These are phyloP conservation scores for Nysson spinosus DNA, from an alignment of 2,888 invertebrate genomes.

Conservation along the genomic window DNA sequence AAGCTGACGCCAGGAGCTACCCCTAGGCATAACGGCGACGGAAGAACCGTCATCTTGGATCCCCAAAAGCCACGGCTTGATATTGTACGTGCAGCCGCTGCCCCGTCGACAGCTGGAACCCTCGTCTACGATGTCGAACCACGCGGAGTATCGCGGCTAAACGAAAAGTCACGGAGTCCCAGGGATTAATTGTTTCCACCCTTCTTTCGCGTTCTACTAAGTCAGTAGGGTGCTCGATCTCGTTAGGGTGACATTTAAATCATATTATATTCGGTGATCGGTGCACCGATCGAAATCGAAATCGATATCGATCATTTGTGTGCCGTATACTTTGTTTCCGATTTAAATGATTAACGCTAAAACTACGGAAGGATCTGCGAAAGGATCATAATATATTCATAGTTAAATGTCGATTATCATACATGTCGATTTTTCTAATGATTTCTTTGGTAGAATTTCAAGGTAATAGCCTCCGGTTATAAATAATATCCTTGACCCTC, in stretches of 20 bases:
- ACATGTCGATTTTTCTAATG: too few relatives aligned
- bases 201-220: constrained; percentile 21
- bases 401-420: too few relatives aligned
- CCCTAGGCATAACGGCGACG: constrained; percentile 44
- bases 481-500: too few relatives aligned
- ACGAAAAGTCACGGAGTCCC: constrained; percentile 61
- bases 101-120: constrained; percentile 70
- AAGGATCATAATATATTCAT: too few relatives aligned
- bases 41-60: constrained; percentile 58
- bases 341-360: too few relatives aligned
- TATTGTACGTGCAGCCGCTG: constrained; percentile 73
- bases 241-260: constrained; percentile 61
- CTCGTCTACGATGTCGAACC: constrained; percentile 23
- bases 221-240: constrained; percentile 41
- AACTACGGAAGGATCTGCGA: too few relatives aligned
- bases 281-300: too few relatives aligned
- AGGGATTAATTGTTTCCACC: constrained; percentile 65
- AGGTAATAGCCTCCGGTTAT: too few relatives aligned
- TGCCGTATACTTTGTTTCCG: too few relatives aligned
- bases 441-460: too few relatives aligned
- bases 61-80: constrained; percentile 65
- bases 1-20: constrained; percentile 61
- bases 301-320: too few relatives aligned
- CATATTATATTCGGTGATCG: constrained; percentile 55
- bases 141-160: constrained; percentile 20